phyloP scores from a whole-genome alignment of 2,113 vertebrate genomes.

The Myotis yumanensis region DNA sequence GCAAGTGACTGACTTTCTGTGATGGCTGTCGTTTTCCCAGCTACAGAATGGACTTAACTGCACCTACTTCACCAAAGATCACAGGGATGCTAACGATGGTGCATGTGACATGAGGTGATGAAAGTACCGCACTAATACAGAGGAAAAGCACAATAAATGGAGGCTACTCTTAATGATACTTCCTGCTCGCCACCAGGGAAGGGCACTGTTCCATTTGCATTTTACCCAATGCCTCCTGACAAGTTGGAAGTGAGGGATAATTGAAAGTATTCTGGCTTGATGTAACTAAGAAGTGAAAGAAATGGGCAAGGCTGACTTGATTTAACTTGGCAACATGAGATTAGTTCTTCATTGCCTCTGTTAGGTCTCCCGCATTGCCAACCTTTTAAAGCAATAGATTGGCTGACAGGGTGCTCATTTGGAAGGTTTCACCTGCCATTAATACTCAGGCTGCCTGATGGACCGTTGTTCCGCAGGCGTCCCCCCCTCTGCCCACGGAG shows the following conservation, averaged over 20 bases:
- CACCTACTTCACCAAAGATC: not conserved
- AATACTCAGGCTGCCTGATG: slow-evolving; percentile 69
- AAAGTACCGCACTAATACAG: not conserved
- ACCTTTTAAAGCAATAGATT: slow-evolving; percentile 73
- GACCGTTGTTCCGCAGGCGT: not conserved
- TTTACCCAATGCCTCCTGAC: slow-evolving; percentile 66
- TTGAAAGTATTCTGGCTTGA: slow-evolving; percentile 73
- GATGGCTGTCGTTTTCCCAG: not conserved
- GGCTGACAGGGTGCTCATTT: slow-evolving; percentile 73
- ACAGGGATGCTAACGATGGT: not conserved
- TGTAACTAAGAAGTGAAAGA: slow-evolving; percentile 73
- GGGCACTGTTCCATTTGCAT: slow-evolving; percentile 67
- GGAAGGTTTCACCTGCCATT: slow-evolving; percentile 78
- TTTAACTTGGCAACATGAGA: slow-evolving; percentile 80
- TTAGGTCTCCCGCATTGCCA: slow-evolving; percentile 52
- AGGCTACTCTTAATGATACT: not conserved
- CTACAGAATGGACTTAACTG: not conserved
- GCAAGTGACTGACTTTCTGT: not conserved
- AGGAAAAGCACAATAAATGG: not conserved
- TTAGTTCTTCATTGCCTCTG: slow-evolving; percentile 71
- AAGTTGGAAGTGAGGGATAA: slow-evolving; percentile 74
- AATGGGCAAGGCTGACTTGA: slow-evolving; percentile 75
- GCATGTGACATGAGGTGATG: not conserved
- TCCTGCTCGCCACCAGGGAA: slow-evolving; percentile 21
- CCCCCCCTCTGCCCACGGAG: not conserved